Evolutionary conservation across 2,113 vertebrate genomes (phyloP).

Genomic region (Misgurnus mizolepis): DNA sequence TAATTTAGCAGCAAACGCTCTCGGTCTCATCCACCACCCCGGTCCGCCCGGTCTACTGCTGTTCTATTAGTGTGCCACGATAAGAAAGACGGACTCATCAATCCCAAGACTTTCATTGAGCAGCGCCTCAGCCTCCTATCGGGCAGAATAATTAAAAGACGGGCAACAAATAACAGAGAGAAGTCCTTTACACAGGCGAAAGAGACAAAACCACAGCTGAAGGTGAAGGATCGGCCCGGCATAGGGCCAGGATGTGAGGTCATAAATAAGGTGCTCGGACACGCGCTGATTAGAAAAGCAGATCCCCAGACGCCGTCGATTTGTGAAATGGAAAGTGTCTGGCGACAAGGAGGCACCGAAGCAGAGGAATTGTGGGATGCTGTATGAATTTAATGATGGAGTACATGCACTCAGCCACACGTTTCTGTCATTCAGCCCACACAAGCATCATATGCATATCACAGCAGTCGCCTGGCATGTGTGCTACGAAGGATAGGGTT

Average conservation of each 20-base stretch:
- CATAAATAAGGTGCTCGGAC: slow-evolving; percentile 23
- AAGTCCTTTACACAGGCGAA: background rate
- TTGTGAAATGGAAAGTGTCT: slow-evolving; percentile 13
- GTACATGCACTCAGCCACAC: background rate
- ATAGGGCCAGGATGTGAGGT: background rate
- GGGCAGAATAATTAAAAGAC: slow-evolving; percentile 27
- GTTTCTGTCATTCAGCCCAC: slow-evolving; percentile 10
- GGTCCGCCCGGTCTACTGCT: background rate
- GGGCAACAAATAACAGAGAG: background rate
- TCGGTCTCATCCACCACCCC: background rate
- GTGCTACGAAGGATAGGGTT: background rate
- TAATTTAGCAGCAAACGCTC: slow-evolving; percentile 10
- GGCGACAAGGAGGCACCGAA: background rate
- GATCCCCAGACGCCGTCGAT: slow-evolving; percentile 19
- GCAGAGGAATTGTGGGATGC: slow-evolving; percentile 22
- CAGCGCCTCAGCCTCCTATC: background rate
- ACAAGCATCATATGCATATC: background rate
- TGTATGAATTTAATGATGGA: slow-evolving; percentile 4
- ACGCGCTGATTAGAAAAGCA: slow-evolving; percentile 28
- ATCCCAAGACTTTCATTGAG: slow-evolving; percentile 30
- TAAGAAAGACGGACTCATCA: slow-evolving; percentile 33
- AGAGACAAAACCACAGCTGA: background rate
- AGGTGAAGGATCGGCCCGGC: slow-evolving; percentile 18
- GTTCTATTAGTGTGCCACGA: slow-evolving; percentile 28
- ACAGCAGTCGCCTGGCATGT: background rate